A percentile compares a stretch with the other conserved stretches of the same genome.
These are phyloP conservation scores for Cairina moschata DNA, from an alignment of 2,113 vertebrate species.

Conservation along the genomic window DNA sequence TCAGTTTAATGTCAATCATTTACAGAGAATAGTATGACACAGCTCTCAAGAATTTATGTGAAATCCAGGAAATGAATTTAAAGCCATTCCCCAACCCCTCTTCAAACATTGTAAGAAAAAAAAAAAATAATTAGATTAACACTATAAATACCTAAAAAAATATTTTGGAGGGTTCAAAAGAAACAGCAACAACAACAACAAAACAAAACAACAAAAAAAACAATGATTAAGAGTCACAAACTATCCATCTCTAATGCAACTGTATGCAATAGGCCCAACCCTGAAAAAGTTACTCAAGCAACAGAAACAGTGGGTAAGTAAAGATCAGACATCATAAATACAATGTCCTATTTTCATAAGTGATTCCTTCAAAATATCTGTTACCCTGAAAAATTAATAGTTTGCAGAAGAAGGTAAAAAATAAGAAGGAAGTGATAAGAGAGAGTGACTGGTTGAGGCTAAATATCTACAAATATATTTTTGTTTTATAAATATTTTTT, in stretches of 20 bases:
- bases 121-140: not conserved
- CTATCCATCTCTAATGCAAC: not conserved
- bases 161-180: not conserved
- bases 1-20: constrained; percentile 56
- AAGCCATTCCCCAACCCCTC: not conserved
- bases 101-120: not conserved
- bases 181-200: rapidly evolving
- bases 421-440: not conserved
- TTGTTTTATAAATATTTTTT: not conserved
- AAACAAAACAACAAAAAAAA: not conserved
- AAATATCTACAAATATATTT: not conserved
- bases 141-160: not conserved
- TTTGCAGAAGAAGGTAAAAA: not conserved
- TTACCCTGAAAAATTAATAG: not conserved
- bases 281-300: not conserved
- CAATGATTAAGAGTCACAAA: not conserved
- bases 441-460: not conserved
- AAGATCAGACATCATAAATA: not conserved
- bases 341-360: not conserved
- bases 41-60: constrained; percentile 33
- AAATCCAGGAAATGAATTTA: not conserved
- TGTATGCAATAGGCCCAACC: not conserved
- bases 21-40: constrained; percentile 25
- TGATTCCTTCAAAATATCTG: not conserved
- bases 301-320: not conserved